Conservation (phyloP, 2,113 vertebrate genomes). For the Poeciliopsis prolifica region DNA sequence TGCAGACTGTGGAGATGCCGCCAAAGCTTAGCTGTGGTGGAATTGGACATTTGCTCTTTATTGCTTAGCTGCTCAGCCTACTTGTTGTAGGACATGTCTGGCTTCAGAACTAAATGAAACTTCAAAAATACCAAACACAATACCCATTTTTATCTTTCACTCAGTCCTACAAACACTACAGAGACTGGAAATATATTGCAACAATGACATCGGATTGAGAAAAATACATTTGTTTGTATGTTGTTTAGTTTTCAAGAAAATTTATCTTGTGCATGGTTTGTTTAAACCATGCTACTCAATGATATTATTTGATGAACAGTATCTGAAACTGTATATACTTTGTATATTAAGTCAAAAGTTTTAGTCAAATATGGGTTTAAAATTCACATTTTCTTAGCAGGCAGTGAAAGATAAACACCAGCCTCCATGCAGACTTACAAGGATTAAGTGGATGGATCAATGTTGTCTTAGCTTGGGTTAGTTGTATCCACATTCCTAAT, state of each 20-base stretch:
- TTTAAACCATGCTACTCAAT: background rate
- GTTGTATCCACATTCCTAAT: background rate
- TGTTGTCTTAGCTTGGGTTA: background rate
- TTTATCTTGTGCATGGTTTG: background rate
- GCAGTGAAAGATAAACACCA: background rate
- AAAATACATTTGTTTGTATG: slow-evolving; percentile 2
- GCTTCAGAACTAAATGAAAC: slow-evolving; percentile 5
- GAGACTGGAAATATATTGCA: background rate
- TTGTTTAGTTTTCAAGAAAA: background rate
- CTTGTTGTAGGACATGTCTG: slow-evolving; percentile 28
- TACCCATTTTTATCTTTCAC: background rate
- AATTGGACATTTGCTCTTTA: slow-evolving; percentile 35
- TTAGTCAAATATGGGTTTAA: no score
- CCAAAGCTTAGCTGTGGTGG: slow-evolving; percentile 45
- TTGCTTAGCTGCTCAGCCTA: slow-evolving; percentile 7
- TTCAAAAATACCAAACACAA: background rate
- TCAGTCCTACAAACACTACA: background rate
- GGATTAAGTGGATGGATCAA: background rate
- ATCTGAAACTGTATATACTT: background rate
- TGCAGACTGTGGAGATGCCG: slow-evolving; percentile 25
- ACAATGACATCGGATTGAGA: background rate
- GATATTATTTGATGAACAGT: background rate
- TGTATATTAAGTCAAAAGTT: background rate
- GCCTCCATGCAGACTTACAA: background rate
- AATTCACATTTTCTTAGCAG: no score